Base-by-base conservation (phyloP, 2,797 vertebrate genomes). In the Melanogrammus aeglefinus region DNA sequence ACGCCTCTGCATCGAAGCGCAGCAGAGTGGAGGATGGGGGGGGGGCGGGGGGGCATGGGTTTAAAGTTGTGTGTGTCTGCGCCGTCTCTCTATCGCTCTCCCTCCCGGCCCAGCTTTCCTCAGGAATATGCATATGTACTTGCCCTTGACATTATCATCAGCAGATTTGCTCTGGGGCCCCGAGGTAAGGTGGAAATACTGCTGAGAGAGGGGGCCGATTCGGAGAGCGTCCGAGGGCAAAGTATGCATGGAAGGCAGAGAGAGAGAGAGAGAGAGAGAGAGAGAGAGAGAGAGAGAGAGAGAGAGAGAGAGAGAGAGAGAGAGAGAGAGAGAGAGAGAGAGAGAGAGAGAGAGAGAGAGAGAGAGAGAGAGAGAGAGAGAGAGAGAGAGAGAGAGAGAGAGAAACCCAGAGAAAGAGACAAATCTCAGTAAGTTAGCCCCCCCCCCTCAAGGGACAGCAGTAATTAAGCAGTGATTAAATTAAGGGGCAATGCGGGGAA, bases 401-500 rank as follows among this genome's bases (percentile, higher is more conserved):
- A 44, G 12, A 74, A 39, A 74, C 21, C 80, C 47, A n/a, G 72
- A 83, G 79, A 85, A 85, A 81, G 80, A 79, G 84, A 80, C 87
- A 90, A 88, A 86, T 88, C 92, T 92, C 91, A 86, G 91, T 89
- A 90, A 91, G 90, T 87, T 86, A 91, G 91, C 85, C 88, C 88
- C 88, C 84, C 86, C 76, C 87, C 92, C 94, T 88, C 90, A 39
- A 81, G 93, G 92, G 90, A 93, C 88, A 87, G 83, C 87, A 93
- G 91, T 94, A 94, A 94, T 95, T 94, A 95, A 95, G 93, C 91
- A 94, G 92, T 93, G 92, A 94, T 94, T 95, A 94, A 95, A 95
- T 94, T 94, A 94, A 94, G 91, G 91, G 88, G 90, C 91, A 90
- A 93, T 86, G 90, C 80, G 88, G 92, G 91, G 83, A 91, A 93